Evolutionary conservation across 2,888 invertebrate species (phyloP), one percentile per base, ranked within the genome.

Genomic region (Adelphocoris suturalis): DNA sequence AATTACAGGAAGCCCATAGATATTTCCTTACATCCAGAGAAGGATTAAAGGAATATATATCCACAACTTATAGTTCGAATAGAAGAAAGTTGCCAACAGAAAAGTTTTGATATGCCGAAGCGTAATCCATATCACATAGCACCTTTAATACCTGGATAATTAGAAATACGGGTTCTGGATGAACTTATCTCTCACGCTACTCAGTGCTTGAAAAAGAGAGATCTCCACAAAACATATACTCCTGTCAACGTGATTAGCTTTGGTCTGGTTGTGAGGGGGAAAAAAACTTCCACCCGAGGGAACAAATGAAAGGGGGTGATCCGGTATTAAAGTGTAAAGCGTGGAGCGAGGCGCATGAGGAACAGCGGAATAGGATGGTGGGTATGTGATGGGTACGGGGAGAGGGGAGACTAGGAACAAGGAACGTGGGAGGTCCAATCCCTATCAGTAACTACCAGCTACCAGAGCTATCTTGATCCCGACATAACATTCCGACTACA

Each of bases 361-460:
- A 23, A 23, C 68, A 23, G 23, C n/a, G 68, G 23, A 68, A 68
- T 68, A 68, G 19, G 9, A 23, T 61, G 61, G 61, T 61, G 19
- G 68, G 23, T 16, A n/a, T n/a, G 7, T 16, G 57, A 14, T 7
- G 23, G 23, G 13, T 23, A 3, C 11, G 11, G 28, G 78, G 28
- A 16, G 46, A 19, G 76, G 47, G 78, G 78, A 27, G 14, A 1
- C 75, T 46, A 78, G 78, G 46, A 78, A 78, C 78, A 78, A 78
- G 78, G 78, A 78, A 78, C 78, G 78, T 78, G 78, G 78, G 78
- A 78, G 78, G 78, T 78, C 78, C 78, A 47, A 78, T 78, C 78
- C 78, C 78, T 78, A 78, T 78, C 78, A 78, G 78, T 78, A 78
- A 78, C 78, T 47, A 78, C 78, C 78, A 78, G 78, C 78, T 78